Evolutionary conservation across 2,888 invertebrate species (phyloP), one percentile per base, ranked within the genome.

Genomic region (Ferrisia virgata): DNA sequence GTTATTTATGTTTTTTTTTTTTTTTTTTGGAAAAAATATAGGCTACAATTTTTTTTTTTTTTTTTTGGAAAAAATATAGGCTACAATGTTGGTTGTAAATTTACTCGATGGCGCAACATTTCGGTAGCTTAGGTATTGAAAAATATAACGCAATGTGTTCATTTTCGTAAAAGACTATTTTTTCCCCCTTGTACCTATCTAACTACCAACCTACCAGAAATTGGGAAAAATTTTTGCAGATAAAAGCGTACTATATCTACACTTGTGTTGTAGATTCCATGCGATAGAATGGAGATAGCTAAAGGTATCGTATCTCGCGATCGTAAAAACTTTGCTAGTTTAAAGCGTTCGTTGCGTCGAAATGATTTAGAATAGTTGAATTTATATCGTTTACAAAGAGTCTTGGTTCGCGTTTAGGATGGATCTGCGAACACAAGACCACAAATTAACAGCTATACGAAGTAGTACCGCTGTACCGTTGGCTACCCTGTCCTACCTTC

Each of bases 1-100:
- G 72, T 72, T 72, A 72, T 72, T 72, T 72, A 72, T 72, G n/a
- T 33, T n/a, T 15, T 64, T n/a, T n/a, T n/a, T n/a, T n/a, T n/a
- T n/a, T n/a, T n/a, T n/a, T 72, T 72, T 33, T 72, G 72, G 33
- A 72, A 18, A n/a, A 72, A 33, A 33, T 18, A 25, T 72, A 47
- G 6, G 47, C n/a, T 47, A 47, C 18, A 18, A 6, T 36, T 3
- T 36, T 36, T n/a, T n/a, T n/a, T n/a, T n/a, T n/a, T n/a, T n/a
- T n/a, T n/a, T 72, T 72, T 33, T 72, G 72, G 33, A 72, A 18
- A n/a, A 72, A 33, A 33, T 18, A 25, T 72, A 47, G 6, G 47
- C n/a, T 47, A 47, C 18, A 18, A 6, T 36, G 36, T 36, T 36
- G 8, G 36, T 72, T 11, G 72, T 72, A 72, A 72, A 72, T 72